Evolutionary conservation across 2,888 invertebrate species (phyloP), one percentile per base, ranked within the genome.

Genomic region (Ectemnius continuus): DNA sequence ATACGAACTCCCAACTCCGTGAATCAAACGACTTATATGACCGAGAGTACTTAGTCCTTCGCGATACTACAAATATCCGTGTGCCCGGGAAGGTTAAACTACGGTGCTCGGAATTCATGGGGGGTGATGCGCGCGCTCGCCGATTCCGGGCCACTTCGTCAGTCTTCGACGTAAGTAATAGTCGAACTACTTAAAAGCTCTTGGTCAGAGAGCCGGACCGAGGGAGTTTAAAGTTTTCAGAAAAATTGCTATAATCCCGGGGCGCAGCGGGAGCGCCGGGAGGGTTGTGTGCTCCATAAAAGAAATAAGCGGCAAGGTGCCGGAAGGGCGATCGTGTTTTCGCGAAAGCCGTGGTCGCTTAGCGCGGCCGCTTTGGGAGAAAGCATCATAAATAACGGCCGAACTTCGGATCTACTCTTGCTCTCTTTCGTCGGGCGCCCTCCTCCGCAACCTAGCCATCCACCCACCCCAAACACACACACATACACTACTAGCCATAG

Each of bases 381-480:
- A 84, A 86, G 82, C 80, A 74, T 84, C 85, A 84, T 88, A 88
- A 88, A 86, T 88, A 87, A 87, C 84, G 72, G 66, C 72, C 76
- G 81, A 81, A 80, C 79, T 85, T 83, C 67, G 80, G 73, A 82
- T 84, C 78, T 69, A 68, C 71, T 78, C 80, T 67, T 70, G 61
- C 63, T 70, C 69, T 73, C 71, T 76, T 67, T 67, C 74, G 60
- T 67, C 59, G 63, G 61, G 36, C 71, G 63, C 72, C 58, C 76
- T 63, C 61, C 62, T 46, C 59, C 45, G 14, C 68, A 60, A 60
- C 67, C 56, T 52, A 61, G 23, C 57, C 64, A 61, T 14, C 13
- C 47, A 20, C 58, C 36, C 36, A 36, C 36, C 8, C 11, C 46
- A 18, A 26, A 11, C 3, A 23, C 23, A 23, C 23, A 2, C 23